These are phyloP conservation scores for Loris lydekkerianus DNA, from an alignment of 2,797 vertebrate species.

Conservation along the genomic window DNA sequence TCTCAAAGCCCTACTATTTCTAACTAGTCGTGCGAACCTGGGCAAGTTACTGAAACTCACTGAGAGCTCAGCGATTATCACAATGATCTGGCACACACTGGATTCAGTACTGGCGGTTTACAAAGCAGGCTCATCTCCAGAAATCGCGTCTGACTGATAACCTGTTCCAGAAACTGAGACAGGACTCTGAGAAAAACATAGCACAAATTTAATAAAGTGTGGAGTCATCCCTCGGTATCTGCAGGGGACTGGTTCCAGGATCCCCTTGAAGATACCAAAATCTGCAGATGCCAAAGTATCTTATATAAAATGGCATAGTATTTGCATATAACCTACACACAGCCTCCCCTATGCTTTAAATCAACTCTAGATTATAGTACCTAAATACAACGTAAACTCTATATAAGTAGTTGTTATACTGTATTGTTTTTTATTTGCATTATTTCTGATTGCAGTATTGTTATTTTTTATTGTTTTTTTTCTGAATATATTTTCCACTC, in stretches of 20 bases:
- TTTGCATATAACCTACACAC: not conserved
- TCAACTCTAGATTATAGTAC: not conserved
- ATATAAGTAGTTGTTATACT: not conserved
- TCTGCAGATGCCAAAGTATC: not conserved
- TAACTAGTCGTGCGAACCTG: not conserved
- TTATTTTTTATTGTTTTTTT: not conserved
- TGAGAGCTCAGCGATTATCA: not conserved
- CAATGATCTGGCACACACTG: not conserved
- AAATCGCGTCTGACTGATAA: not conserved
- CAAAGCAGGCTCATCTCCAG: not conserved
- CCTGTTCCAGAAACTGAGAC: slow-evolving; percentile 24
- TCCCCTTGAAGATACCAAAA: not conserved
- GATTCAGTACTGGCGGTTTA: not conserved
- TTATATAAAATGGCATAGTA: not conserved
- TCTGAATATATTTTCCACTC: not conserved
- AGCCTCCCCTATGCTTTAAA: not conserved
- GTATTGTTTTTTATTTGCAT: not conserved
- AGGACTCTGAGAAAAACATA: slow-evolving; percentile 27
- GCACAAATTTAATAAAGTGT: not conserved
- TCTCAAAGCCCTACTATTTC: slow-evolving; percentile 3
- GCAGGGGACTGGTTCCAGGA: not conserved
- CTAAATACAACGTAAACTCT: not conserved
- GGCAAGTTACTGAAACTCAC: not conserved
- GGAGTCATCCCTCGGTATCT: not conserved
- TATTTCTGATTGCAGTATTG: not conserved